Evolutionary conservation across 1,140 invertebrate species (phyloP).

Genomic region (Drosophila pseudoananassae): DNA sequence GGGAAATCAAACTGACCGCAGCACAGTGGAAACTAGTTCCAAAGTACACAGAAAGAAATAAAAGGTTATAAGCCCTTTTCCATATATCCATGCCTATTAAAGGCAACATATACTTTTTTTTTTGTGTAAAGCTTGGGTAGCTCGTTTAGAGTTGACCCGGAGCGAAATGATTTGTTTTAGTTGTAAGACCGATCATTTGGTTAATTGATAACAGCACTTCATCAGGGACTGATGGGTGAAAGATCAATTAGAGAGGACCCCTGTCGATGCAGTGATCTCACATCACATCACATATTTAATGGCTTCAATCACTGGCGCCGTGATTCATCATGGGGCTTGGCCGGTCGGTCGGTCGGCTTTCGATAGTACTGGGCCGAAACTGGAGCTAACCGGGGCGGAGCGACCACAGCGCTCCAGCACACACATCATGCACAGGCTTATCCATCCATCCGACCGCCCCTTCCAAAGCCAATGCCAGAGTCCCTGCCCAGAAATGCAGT

Average conservation of each 20-base stretch:
- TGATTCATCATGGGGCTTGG: slow-evolving; percentile 38
- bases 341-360: slow-evolving; percentile 24
- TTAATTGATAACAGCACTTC: slow-evolving; percentile 67
- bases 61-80: slow-evolving; percentile 1
- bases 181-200: slow-evolving; percentile 61
- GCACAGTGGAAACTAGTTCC: slow-evolving; percentile 56
- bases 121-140: slow-evolving; percentile 11
- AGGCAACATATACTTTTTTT: not conserved
- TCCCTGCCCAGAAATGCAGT: slow-evolving; percentile 56
- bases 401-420: slow-evolving; percentile 10
- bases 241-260: slow-evolving; percentile 43
- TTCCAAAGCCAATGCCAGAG: slow-evolving; percentile 20
- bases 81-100: not conserved
- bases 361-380: slow-evolving; percentile 50
- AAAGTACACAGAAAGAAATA: slow-evolving; percentile 27
- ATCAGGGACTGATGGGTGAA: slow-evolving; percentile 46
- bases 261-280: slow-evolving; percentile 30
- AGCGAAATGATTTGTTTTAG: slow-evolving; percentile 58
- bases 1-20: slow-evolving; percentile 48
- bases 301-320: slow-evolving; percentile 45
- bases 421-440: slow-evolving; percentile 8
- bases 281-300: slow-evolving; percentile 32
- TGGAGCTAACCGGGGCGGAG: slow-evolving; percentile 17
- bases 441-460: not conserved
- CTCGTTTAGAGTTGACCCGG: slow-evolving; percentile 57